phyloP scores from a whole-genome alignment of 2,113 vertebrate species.

The Oplegnathus fasciatus region DNA sequence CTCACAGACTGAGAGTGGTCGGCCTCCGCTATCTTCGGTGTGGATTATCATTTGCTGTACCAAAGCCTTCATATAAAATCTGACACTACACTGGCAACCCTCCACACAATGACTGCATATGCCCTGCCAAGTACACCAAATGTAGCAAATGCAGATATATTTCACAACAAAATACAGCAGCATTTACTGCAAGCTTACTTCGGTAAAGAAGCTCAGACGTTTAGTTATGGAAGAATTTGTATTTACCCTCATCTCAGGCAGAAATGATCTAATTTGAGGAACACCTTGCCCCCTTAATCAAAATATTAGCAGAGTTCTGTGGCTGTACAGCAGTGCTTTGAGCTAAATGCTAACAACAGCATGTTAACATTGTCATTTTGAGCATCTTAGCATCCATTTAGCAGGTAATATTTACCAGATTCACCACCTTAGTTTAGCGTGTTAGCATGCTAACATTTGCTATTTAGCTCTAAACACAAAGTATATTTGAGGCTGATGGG shows the following conservation, averaged over 20 bases:
- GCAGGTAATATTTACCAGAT: not conserved
- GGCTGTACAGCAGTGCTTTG: not conserved
- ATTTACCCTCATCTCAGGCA: not conserved
- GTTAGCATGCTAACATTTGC: not conserved
- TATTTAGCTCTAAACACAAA: not conserved
- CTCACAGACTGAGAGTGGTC: not conserved
- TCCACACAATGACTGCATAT: slow-evolving; percentile 29
- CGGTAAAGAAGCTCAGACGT: not conserved
- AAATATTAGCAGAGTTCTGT: not conserved
- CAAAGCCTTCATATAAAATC: slow-evolving; percentile 29
- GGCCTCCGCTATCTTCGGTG: not conserved
- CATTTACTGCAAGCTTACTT: slow-evolving; percentile 8
- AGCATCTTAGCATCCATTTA: not conserved
- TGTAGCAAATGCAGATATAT: slow-evolving; percentile 36
- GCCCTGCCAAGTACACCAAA: slow-evolving; percentile 40
- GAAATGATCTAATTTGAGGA: not conserved
- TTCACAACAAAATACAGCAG: slow-evolving; percentile 9
- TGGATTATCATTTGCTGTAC: slow-evolving; percentile 26
- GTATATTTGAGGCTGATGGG: not conserved
- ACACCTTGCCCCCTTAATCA: not conserved
- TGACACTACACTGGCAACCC: slow-evolving; percentile 32
- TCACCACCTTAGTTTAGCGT: not conserved
- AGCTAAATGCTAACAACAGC: not conserved
- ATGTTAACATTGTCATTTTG: not conserved
- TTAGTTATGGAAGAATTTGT: not conserved